Evolutionary conservation across 35 echinoderm and acorn worm genomes (phyloP).

Genomic region (Chiridota heheva): DNA sequence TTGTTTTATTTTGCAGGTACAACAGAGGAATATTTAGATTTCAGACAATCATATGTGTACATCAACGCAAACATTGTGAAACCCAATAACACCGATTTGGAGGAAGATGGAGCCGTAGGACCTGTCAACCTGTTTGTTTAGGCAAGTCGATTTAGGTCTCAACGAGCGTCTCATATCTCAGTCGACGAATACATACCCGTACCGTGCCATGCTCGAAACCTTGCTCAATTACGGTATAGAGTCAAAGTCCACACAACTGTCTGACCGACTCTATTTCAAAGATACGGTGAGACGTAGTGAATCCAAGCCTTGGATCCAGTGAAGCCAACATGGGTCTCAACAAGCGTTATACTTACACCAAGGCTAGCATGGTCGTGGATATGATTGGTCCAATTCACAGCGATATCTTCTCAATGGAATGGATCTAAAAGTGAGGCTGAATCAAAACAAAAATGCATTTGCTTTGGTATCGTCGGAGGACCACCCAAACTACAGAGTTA

Average conservation of each 20-base stretch:
- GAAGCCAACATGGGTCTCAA: conserved; percentile 45
- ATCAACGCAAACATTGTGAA: conserved; percentile 58
- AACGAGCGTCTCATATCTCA: conserved; percentile 59
- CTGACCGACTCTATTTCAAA: conserved; percentile 45
- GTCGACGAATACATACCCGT: conserved; percentile 47
- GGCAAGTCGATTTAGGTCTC: conserved; percentile 46
- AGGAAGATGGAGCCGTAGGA: conserved; percentile 4
- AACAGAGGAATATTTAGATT: conserved; percentile 50
- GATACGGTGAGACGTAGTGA: conserved; percentile 11
- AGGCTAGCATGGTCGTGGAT: conserved; percentile 16
- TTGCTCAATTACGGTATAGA: conserved; percentile 35
- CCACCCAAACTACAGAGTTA: conserved; percentile 9
- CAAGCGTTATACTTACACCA: conserved; percentile 14
- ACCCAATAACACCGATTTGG: conserved; percentile 31
- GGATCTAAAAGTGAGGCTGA: conserved; percentile 14
- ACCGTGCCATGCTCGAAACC: conserved; percentile 43
- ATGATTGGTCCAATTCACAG: conserved; percentile 28
- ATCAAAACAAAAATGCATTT: conserved; percentile 28
- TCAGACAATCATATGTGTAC: conserved; percentile 40
- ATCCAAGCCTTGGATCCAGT: background rate
- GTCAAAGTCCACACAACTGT: conserved; percentile 36
- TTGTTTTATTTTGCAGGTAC: conserved; percentile 48
- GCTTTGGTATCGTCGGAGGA: conserved; percentile 32
- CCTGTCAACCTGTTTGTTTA: conserved; percentile 62
- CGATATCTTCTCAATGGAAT: conserved; percentile 46